phyloP scores from a whole-genome alignment of 2,113 vertebrate genomes.

The Epinephelus cyanopodus region DNA sequence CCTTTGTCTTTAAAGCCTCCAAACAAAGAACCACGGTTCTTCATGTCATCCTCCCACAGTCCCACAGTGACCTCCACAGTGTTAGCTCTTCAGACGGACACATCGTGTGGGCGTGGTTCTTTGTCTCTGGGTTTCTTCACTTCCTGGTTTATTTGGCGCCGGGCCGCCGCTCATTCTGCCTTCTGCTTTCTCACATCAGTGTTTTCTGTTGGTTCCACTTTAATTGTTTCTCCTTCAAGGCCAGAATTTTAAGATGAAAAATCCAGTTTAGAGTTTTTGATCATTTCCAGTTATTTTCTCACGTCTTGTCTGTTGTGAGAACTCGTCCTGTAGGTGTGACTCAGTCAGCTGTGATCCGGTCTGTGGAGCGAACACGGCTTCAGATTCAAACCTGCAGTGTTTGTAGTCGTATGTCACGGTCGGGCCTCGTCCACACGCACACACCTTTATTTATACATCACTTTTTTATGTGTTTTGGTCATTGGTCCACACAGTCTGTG shows the following conservation, averaged over 20 bases:
- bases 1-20: not conserved
- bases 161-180: conserved; percentile 16
- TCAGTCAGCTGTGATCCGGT: too few species aligned
- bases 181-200: conserved; percentile 23
- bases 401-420: too few species aligned
- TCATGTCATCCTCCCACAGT: not conserved
- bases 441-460: too few species aligned
- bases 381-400: too few species aligned
- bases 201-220: not conserved
- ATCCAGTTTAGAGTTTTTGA: not conserved
- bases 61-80: not conserved
- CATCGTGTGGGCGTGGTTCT: not conserved
- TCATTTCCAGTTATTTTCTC: not conserved
- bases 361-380: too few species aligned
- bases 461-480: too few species aligned
- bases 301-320: not conserved
- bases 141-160: not conserved
- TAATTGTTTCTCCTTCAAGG: conserved; percentile 46
- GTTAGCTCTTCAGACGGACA: not conserved
- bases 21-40: conserved; percentile 8
- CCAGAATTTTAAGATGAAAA: conserved; percentile 58
- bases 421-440: too few species aligned
- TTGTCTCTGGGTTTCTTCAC: not conserved
- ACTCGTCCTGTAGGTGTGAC: not conserved
- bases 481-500: too few species aligned